Conservation (phyloP, 1,140 invertebrate species). For the Chlorops oryzae region DNA sequence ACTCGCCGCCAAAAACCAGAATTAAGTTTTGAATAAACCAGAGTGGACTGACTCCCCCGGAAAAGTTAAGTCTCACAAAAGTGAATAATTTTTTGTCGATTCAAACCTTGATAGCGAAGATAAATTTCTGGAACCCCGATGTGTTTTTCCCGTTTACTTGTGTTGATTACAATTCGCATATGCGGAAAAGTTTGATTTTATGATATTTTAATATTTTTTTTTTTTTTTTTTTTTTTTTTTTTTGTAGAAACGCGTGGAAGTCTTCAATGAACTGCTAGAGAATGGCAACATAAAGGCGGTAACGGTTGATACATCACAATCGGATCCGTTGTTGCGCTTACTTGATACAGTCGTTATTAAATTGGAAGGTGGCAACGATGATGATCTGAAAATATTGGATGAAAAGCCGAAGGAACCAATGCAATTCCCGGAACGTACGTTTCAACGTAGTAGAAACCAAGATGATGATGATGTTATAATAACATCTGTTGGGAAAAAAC, state of each 20-base stretch:
- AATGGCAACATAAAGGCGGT: slow-evolving; percentile 68
- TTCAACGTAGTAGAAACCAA: slow-evolving; percentile 47
- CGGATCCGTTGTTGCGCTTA: slow-evolving; percentile 78
- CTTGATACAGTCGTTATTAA: slow-evolving; percentile 96
- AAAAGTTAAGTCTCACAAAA: no score
- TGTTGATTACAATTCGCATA: background rate
- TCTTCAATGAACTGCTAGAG: slow-evolving; percentile 82
- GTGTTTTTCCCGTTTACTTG: no score
- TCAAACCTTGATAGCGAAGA: no score
- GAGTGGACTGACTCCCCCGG: no score
- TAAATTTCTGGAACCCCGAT: no score
- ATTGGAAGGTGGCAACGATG: slow-evolving; percentile 93
- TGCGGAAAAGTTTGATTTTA: background rate
- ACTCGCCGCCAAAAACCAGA: no score
- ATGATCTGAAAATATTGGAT: slow-evolving; percentile 82
- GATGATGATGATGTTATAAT: slow-evolving; percentile 33
- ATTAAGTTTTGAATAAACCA: no score
- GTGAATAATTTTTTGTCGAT: no score
- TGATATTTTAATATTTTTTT: background rate
- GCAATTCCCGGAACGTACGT: slow-evolving; percentile 15
- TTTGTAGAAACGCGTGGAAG: slow-evolving; percentile 67
- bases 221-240: slow-evolving; percentile 11
- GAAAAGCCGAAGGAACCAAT: slow-evolving; percentile 50
- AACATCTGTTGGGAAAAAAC: slow-evolving; percentile 32
- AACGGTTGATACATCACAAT: slow-evolving; percentile 80